These are phyloP conservation scores for Sabatieria punctata DNA, from an alignment of 2,888 invertebrate genomes.

Conservation along the genomic window DNA sequence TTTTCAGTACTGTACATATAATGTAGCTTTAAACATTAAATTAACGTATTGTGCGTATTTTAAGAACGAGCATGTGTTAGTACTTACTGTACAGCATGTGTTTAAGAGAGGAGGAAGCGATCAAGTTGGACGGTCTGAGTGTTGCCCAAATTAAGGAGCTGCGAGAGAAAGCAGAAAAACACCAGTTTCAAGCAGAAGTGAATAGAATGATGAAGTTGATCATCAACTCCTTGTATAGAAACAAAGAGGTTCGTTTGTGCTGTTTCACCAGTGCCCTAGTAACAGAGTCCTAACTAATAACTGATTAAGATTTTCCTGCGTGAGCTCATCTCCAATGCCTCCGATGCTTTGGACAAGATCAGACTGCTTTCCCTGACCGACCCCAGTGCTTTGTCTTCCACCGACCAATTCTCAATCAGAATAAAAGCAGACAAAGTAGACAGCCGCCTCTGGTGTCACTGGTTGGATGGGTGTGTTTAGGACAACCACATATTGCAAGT, in stretches of 20 bases:
- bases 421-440: conserved; percentile 45
- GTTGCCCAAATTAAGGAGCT: conserved; percentile 82
- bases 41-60: too few species aligned
- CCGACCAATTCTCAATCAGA: conserved; percentile 66
- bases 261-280: too few species aligned
- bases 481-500: conserved; percentile 77
- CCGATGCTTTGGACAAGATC: conserved; percentile 96
- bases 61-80: too few species aligned
- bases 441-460: not conserved
- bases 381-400: conserved; percentile 54
- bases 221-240: conserved; percentile 94
- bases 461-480: conserved; percentile 47
- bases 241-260: conserved; percentile 78
- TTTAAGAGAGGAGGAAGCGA: conserved; percentile 77
- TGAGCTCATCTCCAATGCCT: conserved; percentile 95
- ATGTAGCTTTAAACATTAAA: too few species aligned
- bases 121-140: conserved; percentile 81
- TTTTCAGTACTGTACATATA: too few species aligned
- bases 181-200: conserved; percentile 84
- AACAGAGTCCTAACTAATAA: too few species aligned
- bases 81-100: too few species aligned
- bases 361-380: conserved; percentile 78
- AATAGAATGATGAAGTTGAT: conserved; percentile 99
- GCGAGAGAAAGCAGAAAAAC: conserved; percentile 54
- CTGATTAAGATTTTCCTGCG: conserved; percentile 78